phyloP scores from a whole-genome alignment of 1,140 invertebrate species.

The Apis laboriosa region DNA sequence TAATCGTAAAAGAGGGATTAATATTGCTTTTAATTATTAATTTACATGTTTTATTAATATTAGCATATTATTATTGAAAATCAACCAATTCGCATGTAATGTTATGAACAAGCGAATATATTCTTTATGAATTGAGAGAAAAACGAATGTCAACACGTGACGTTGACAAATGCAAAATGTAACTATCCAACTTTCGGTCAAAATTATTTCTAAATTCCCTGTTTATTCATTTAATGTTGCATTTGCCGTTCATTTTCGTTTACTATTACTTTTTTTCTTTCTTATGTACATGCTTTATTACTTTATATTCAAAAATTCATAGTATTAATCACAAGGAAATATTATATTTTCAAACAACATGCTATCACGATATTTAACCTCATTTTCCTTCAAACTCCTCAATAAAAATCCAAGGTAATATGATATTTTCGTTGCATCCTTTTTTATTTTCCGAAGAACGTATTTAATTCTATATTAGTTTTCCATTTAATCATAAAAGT shows the following conservation, averaged over 20 bases:
- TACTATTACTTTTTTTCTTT: background rate
- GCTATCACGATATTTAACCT: slow-evolving; percentile 19
- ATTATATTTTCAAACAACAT: background rate
- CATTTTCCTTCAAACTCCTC: slow-evolving; percentile 10
- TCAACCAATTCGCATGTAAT: too few species aligned
- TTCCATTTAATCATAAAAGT: too few species aligned
- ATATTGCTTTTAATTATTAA: too few species aligned
- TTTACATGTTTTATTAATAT: too few species aligned
- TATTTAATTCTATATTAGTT: background rate
- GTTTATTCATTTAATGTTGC: background rate
- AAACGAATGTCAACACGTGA: slow-evolving; percentile 13
- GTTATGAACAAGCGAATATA: too few species aligned
- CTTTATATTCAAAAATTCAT: background rate
- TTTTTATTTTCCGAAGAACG: background rate
- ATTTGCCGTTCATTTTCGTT: background rate
- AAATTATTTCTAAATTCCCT: background rate
- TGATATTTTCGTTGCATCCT: background rate
- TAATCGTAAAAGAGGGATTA: too few species aligned
- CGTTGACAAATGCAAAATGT: background rate
- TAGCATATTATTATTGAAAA: too few species aligned
- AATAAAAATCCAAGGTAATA: background rate
- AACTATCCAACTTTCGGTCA: background rate
- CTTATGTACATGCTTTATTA: background rate
- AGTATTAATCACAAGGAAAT: background rate
- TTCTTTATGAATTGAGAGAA: background rate